Conservation (phyloP, 30 jellyfish, hydroid and myxozoan species). For the Hydractinia echinata region DNA sequence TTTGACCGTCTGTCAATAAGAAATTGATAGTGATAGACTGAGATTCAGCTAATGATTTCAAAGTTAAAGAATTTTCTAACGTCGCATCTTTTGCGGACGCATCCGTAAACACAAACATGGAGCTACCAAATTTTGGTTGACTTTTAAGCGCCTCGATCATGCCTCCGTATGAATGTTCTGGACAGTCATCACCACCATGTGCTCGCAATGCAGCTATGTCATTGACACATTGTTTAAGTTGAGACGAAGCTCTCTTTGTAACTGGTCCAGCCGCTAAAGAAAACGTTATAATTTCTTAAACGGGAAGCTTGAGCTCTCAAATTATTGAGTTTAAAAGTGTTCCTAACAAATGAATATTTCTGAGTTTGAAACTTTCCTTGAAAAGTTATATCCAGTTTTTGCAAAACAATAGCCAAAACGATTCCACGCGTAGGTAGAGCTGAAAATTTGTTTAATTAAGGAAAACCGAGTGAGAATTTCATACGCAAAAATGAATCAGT, state of each 20-base stretch:
- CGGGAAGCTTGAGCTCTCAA: too few relatives aligned
- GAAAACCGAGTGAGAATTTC: too few relatives aligned
- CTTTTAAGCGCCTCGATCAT: constrained; percentile 82
- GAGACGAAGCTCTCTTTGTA: constrained; percentile 44
- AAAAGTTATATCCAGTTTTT: too few relatives aligned
- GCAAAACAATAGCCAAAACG: too few relatives aligned
- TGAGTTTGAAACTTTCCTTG: too few relatives aligned
- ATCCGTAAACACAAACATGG: constrained; percentile 90
- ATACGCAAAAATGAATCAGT: too few relatives aligned
- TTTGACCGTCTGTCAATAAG: constrained; percentile 44
- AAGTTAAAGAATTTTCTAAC: constrained; percentile 49
- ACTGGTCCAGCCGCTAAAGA: constrained; percentile 40
- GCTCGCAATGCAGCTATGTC: constrained; percentile 60
- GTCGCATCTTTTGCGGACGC: constrained; percentile 86
- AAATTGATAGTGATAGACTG: constrained; percentile 71
- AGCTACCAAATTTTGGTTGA: constrained; percentile 79
- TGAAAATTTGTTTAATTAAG: too few relatives aligned
- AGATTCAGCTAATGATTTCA: constrained; percentile 62
- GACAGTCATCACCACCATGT: constrained; percentile 88
- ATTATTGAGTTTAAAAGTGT: too few relatives aligned
- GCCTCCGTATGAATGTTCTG: constrained; percentile 79
- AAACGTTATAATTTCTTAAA: neutral
- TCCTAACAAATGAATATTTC: too few relatives aligned
- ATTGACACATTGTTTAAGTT: constrained; percentile 47
- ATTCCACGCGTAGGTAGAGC: too few relatives aligned